Evolutionary conservation across 2,797 vertebrate genomes (phyloP).

Genomic region (Prionace glauca): DNA sequence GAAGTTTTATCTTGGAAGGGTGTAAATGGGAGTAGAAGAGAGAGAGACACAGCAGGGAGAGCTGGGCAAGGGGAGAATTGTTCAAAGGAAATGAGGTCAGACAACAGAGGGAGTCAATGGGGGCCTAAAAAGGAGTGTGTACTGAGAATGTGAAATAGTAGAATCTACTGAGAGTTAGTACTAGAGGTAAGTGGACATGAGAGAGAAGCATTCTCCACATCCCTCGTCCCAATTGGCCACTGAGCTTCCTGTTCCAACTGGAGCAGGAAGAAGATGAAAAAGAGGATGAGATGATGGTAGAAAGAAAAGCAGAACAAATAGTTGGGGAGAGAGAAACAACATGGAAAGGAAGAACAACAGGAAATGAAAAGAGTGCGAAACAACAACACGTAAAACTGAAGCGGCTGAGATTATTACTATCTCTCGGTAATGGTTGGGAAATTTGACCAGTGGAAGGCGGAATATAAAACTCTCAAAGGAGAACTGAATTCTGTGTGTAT

Average conservation of each 20-base stretch:
- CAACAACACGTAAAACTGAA: not conserved
- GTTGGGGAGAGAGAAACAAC: not conserved
- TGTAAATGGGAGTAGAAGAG: not conserved
- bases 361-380: not conserved
- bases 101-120: not conserved
- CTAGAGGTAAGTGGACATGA: not conserved
- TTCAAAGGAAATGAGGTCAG: not conserved
- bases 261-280: not conserved
- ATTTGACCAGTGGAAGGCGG: not conserved
- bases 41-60: not conserved
- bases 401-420: not conserved
- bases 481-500: not conserved
- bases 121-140: not conserved
- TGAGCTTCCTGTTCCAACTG: not conserved
- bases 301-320: not conserved
- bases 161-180: not conserved
- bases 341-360: not conserved
- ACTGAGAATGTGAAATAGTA: not conserved
- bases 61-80: not conserved
- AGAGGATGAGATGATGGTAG: not conserved
- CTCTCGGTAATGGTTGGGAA: not conserved
- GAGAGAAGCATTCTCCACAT: not conserved
- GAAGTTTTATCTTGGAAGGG: not conserved
- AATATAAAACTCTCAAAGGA: not conserved
- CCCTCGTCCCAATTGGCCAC: not conserved